Percentiles rank a stretch among this genome's conserved stretches.
Conservation (phyloP, 2,888 invertebrate genomes). For the Phanerotoma sp. region DNA sequence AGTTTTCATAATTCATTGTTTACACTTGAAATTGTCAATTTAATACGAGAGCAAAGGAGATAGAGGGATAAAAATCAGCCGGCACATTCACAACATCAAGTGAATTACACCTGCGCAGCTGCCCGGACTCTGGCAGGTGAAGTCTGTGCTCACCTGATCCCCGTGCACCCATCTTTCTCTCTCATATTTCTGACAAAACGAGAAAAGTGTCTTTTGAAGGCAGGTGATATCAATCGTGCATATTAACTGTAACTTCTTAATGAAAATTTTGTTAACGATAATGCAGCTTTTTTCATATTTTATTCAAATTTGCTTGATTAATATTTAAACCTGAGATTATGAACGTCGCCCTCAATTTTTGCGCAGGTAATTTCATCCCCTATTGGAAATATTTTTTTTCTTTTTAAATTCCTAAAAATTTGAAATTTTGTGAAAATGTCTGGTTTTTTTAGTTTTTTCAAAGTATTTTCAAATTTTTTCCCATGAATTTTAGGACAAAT, state of each 20-base stretch:
- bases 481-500: too few relatives aligned
- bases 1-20: neutral
- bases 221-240: slow-evolving; percentile 55
- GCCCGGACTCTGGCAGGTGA: slow-evolving; percentile 50
- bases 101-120: slow-evolving; percentile 56
- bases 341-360: too few relatives aligned
- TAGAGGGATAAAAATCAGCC: slow-evolving; percentile 24
- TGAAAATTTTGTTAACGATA: neutral
- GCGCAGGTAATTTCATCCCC: too few relatives aligned
- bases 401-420: too few relatives aligned
- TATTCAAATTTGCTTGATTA: too few relatives aligned
- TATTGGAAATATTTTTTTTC: too few relatives aligned
- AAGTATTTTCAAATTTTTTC: too few relatives aligned
- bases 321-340: too few relatives aligned
- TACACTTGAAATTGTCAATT: neutral
- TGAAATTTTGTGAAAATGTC: too few relatives aligned
- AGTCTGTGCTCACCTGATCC: slow-evolving; percentile 53
- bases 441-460: too few relatives aligned
- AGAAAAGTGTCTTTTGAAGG: slow-evolving; percentile 48
- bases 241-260: slow-evolving; percentile 36
- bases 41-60: slow-evolving; percentile 17
- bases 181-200: slow-evolving; percentile 4
- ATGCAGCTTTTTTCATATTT: too few relatives aligned
- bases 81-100: slow-evolving; percentile 48
- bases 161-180: slow-evolving; percentile 10